A percentile compares a stretch with the other conserved stretches of the same genome.
Conservation (phyloP, 2,797 vertebrate species). For the Heliangelus exortis region DNA sequence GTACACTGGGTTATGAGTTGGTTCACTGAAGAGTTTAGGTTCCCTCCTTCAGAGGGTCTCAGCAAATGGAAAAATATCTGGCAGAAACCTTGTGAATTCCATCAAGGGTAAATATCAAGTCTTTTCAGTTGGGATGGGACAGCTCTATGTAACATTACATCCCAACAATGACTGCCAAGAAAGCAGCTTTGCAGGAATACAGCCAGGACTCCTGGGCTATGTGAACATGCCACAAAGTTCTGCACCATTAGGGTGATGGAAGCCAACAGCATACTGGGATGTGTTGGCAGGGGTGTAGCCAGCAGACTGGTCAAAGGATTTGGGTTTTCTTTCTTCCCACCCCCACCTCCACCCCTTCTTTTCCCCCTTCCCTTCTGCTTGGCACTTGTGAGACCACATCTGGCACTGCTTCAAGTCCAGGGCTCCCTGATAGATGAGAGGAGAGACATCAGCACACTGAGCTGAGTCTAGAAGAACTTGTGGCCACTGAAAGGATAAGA, state of each 20-base stretch:
- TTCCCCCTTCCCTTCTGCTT: not conserved
- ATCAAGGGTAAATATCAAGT: not conserved
- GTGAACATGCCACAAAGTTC: not conserved
- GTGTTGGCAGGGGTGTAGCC: not conserved
- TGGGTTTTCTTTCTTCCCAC: not conserved
- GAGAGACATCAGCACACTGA: not conserved
- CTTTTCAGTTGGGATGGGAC: not conserved
- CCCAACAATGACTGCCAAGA: not conserved
- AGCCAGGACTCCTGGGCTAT: not conserved
- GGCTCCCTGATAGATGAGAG: not conserved
- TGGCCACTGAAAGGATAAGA: not conserved
- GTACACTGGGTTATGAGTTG: not conserved
- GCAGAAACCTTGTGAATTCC: not conserved
- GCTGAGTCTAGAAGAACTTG: not conserved
- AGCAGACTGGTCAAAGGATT: not conserved
- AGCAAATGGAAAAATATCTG: not conserved
- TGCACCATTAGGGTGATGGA: not conserved
- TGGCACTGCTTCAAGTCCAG: not conserved
- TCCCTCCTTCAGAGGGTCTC: not conserved
- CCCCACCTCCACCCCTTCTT: too few relatives aligned
- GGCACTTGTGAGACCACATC: not conserved
- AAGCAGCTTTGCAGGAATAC: not conserved
- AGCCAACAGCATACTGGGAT: not conserved
- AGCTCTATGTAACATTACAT: not conserved
- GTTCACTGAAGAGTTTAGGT: not conserved